A percentile compares a stretch with the other conserved stretches of the same genome.
These are phyloP conservation scores for Andrena haemorrhoa DNA, from an alignment of 2,888 invertebrate species.

Conservation along the genomic window DNA sequence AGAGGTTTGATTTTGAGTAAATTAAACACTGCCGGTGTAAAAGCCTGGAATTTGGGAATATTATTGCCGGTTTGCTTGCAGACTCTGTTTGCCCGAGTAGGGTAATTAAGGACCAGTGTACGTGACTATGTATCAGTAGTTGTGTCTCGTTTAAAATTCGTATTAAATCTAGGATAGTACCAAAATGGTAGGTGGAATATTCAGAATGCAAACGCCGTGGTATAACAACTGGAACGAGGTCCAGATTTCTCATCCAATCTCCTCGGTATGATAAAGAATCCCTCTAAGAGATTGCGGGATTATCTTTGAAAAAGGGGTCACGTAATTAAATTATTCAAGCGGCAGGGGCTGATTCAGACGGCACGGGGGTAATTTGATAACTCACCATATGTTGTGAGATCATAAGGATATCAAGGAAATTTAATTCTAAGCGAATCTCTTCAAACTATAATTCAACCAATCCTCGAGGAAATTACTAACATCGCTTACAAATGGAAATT, in stretches of 20 bases:
- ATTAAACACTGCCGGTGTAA: too few relatives aligned
- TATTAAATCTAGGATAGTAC: background rate
- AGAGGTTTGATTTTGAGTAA: too few relatives aligned
- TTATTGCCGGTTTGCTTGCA: too few relatives aligned
- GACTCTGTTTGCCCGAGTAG: too few relatives aligned
- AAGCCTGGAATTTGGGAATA: too few relatives aligned
- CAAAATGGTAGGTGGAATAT: background rate
- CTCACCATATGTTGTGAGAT: background rate
- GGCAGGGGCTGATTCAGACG: slow-evolving; percentile 6
- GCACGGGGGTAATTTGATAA: background rate
- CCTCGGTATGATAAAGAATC: background rate
- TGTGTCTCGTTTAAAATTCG: background rate
- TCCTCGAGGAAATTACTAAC: too few relatives aligned
- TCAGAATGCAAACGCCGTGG: background rate
- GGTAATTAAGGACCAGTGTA: too few relatives aligned
- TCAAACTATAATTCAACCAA: too few relatives aligned
- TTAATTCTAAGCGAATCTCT: background rate
- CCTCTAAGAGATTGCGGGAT: slow-evolving; percentile 6
- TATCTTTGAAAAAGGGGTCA: slow-evolving; percentile 7
- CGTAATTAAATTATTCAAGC: slow-evolving; percentile 35
- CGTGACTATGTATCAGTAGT: too few relatives aligned
- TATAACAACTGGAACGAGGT: background rate
- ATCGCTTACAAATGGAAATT: background rate
- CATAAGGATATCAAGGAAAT: slow-evolving; percentile 2
- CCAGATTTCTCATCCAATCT: slow-evolving; percentile 12